Percentiles rank a stretch among this genome's conserved stretches.
Conservation (phyloP, 2,888 invertebrate species). For the Pachydiplax longipennis region DNA sequence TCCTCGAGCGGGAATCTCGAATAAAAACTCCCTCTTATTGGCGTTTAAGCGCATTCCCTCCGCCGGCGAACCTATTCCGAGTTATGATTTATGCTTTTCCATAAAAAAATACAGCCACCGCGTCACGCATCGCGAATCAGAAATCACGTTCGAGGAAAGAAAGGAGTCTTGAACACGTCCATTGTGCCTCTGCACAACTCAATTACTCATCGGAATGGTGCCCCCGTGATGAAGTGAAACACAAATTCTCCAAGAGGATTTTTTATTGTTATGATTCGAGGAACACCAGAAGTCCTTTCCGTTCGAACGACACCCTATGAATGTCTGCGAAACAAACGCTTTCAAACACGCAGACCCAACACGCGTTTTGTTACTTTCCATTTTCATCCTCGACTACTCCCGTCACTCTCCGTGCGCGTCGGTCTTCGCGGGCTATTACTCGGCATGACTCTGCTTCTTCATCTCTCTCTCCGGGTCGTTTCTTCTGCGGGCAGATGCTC, state of each 20-base stretch:
- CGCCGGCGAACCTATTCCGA: neutral
- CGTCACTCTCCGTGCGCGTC: neutral
- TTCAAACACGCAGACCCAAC: neutral
- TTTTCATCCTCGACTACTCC: neutral
- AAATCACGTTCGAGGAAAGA: neutral
- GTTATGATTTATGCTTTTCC: neutral
- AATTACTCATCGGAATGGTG: slow-evolving; percentile 19
- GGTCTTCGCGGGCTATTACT: slow-evolving; percentile 12
- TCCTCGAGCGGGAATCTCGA: too few species aligned
- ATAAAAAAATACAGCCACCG: neutral
- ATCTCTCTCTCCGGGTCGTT: neutral
- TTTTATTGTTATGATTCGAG: neutral
- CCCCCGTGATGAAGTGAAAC: neutral
- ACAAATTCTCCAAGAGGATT: neutral
- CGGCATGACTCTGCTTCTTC: slow-evolving; percentile 14
- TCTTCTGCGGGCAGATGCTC: neutral
- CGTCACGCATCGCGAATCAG: neutral
- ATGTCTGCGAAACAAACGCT: slow-evolving; percentile 13
- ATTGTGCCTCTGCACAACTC: slow-evolving; percentile 1
- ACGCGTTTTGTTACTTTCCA: slow-evolving; percentile 3
- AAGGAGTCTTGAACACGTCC: neutral
- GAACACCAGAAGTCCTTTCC: slow-evolving; percentile 25
- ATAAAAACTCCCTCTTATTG: neutral
- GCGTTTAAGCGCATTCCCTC: neutral
- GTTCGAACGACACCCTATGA: slow-evolving; percentile 11